Percentiles rank a stretch among this genome's conserved stretches.
These are phyloP conservation scores for Stichodactyla mertensii DNA, from an alignment of 64 coral and sea anemone species.

Conservation along the genomic window DNA sequence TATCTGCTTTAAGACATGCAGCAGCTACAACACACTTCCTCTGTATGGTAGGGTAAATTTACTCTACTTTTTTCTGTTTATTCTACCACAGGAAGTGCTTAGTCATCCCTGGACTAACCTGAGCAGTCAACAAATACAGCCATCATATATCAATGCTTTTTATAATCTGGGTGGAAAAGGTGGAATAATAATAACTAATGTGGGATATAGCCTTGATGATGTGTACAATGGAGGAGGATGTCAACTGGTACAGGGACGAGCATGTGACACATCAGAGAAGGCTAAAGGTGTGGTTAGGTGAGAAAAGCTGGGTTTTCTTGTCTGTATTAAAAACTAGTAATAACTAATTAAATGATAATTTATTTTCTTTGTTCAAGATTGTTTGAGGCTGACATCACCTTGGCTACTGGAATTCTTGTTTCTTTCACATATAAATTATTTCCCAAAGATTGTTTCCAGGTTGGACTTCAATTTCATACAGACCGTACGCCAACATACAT, in stretches of 20 bases:
- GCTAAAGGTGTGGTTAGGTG: constrained; percentile 77
- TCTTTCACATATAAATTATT: constrained; percentile 74
- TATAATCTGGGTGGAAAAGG: constrained; percentile 76
- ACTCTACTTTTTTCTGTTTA: neutral
- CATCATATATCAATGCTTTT: constrained; percentile 74
- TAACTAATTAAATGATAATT: no score
- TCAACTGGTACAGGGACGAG: constrained; percentile 46
- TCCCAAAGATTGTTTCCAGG: constrained; percentile 26
- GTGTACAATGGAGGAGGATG: constrained; percentile 88
- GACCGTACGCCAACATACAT: constrained; percentile 81
- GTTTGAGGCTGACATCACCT: constrained; percentile 54
- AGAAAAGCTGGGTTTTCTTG: neutral
- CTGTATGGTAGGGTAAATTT: neutral
- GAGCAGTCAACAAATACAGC: constrained; percentile 77
- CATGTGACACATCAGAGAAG: constrained; percentile 42
- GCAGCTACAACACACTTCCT: neutral
- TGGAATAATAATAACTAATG: constrained; percentile 49
- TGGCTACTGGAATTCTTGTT: constrained; percentile 63
- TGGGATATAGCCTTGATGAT: constrained; percentile 48
- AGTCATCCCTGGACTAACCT: constrained; percentile 77
- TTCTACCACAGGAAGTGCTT: constrained; percentile 50
- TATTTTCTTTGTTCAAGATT: constrained; percentile 47
- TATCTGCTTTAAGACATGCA: no score
- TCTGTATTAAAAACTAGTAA: no score
- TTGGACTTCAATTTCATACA: constrained; percentile 79